These are phyloP conservation scores for Nemoura dubitans DNA, from an alignment of 2,888 invertebrate genomes.

Conservation along the genomic window DNA sequence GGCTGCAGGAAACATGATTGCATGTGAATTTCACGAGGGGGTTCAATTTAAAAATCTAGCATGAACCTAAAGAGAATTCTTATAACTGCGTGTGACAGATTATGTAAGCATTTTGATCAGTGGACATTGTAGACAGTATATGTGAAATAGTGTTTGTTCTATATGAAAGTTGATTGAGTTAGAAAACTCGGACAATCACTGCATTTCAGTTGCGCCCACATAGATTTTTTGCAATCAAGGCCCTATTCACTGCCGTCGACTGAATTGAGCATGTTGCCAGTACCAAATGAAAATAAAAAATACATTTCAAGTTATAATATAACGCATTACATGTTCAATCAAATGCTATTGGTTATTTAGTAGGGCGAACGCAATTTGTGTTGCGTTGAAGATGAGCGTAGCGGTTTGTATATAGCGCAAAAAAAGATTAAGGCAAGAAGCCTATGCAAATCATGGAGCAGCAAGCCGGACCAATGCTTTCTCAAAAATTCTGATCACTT, in stretches of 20 bases:
- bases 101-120: background rate
- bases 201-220: background rate
- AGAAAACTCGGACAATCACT: conserved; percentile 3
- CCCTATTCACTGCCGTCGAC: background rate
- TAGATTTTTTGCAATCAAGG: background rate
- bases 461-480: too few relatives aligned
- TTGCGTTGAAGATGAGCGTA: too few relatives aligned
- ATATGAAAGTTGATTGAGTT: background rate
- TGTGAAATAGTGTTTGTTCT: background rate
- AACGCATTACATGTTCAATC: background rate
- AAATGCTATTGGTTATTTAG: background rate
- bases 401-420: too few relatives aligned
- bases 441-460: too few relatives aligned
- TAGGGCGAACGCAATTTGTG: background rate
- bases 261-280: background rate
- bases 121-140: background rate
- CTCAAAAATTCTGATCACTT: too few relatives aligned
- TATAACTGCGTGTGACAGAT: background rate
- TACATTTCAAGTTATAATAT: background rate
- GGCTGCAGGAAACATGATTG: too few relatives aligned
- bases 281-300: background rate
- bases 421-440: too few relatives aligned
- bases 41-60: background rate
- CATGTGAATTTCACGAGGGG: too few relatives aligned
- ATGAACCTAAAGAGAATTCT: background rate